These are phyloP conservation scores for Pavo muticus DNA, from an alignment of 2,113 vertebrate species.

Conservation along the genomic window DNA sequence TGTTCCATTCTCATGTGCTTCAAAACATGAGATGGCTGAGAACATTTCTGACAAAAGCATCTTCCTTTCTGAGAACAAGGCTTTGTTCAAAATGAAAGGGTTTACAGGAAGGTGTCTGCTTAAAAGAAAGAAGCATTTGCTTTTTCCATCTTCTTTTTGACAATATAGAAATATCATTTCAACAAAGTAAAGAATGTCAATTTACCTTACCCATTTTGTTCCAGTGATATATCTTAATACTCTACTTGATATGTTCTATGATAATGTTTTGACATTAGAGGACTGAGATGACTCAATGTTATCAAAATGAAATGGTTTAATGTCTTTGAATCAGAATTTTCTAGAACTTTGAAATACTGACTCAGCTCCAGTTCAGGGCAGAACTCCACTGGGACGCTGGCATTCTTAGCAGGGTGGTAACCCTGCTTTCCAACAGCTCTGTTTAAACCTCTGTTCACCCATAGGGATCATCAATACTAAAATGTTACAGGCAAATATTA, in stretches of 20 bases:
- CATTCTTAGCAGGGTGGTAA: background rate
- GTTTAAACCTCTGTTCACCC: background rate
- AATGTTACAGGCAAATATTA: background rate
- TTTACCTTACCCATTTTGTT: conserved; percentile 8
- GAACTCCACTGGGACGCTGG: background rate
- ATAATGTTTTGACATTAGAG: conserved; percentile 62
- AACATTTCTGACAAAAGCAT: conserved; percentile 46
- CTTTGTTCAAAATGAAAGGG: conserved; percentile 56
- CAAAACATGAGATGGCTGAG: conserved; percentile 14
- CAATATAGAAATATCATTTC: conserved; percentile 30
- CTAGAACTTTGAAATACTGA: background rate
- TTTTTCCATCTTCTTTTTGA: conserved; percentile 35
- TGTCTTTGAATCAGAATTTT: conserved; percentile 31
- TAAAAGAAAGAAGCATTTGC: conserved; percentile 7
- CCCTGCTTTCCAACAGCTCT: background rate
- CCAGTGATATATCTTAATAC: conserved; percentile 20
- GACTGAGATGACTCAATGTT: conserved; percentile 61
- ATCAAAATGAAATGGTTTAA: conserved; percentile 15
- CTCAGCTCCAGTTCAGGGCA: background rate
- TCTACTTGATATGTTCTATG: conserved; percentile 44
- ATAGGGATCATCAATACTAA: background rate
- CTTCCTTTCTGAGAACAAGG: conserved; percentile 13
- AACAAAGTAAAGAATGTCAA: conserved; percentile 35
- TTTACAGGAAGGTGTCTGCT: conserved; percentile 26
- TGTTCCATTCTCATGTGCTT: conserved; percentile 10